Evolutionary conservation across 2,797 vertebrate species (phyloP).

Genomic region (Acanthiza pusilla): DNA sequence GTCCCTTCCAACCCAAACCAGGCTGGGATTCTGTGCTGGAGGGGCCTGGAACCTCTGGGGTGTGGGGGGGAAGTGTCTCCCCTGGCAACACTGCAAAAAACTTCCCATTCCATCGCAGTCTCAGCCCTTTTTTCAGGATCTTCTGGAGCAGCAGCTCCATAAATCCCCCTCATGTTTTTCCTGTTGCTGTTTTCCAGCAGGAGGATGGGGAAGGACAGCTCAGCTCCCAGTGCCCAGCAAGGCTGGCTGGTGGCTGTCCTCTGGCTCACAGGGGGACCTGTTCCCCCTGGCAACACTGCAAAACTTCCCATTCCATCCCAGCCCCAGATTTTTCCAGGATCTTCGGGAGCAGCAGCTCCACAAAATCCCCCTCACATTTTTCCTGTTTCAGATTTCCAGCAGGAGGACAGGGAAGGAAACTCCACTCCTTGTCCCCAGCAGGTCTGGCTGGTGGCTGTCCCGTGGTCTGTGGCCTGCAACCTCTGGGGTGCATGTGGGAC

Average conservation of each 20-base stretch:
- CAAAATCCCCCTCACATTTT: rapidly evolving
- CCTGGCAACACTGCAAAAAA: too few species aligned
- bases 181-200: too few species aligned
- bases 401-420: not conserved
- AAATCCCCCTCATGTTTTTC: too few species aligned
- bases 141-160: too few species aligned
- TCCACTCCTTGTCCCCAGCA: not conserved
- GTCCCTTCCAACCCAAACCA: not conserved
- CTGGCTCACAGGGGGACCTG: too few species aligned
- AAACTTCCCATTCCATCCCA: not conserved
- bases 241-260: too few species aligned
- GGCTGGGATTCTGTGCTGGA: rapidly evolving
- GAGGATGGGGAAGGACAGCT: too few species aligned
- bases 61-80: too few species aligned
- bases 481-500: too few species aligned
- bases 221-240: too few species aligned
- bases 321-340: not conserved
- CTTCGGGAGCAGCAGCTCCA: constrained; percentile 2
- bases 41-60: not conserved
- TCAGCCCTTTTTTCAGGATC: too few species aligned
- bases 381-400: not conserved
- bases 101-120: too few species aligned
- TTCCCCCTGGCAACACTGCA: not conserved
- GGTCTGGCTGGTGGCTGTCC: not conserved
- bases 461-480: not conserved